These are phyloP conservation scores for Bathybates hornii DNA, from an alignment of 2,113 vertebrate species.

Conservation along the genomic window DNA sequence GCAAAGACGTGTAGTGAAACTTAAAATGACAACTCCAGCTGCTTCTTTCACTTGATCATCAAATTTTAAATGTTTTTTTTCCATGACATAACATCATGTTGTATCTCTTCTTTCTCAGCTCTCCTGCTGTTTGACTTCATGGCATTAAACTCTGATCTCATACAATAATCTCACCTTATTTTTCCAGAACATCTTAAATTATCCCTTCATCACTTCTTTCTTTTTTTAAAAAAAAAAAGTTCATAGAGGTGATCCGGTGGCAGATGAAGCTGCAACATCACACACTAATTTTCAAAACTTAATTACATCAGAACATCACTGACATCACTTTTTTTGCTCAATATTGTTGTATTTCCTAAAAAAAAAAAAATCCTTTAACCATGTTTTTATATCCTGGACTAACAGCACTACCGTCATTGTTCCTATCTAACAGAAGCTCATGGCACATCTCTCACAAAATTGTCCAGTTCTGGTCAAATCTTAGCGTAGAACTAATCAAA, in stretches of 20 bases:
- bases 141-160: background rate
- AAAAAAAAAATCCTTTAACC: background rate
- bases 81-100: background rate
- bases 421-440: background rate
- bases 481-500: background rate
- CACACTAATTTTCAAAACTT: background rate
- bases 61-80: background rate
- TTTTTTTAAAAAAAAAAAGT: fast-evolving
- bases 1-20: background rate
- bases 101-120: background rate
- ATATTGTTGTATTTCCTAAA: background rate
- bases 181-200: background rate
- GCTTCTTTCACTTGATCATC: background rate
- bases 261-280: background rate
- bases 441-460: background rate
- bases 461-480: background rate
- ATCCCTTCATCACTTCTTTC: background rate
- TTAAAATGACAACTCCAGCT: background rate
- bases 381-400: background rate
- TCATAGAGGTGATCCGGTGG: background rate
- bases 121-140: background rate
- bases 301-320: background rate
- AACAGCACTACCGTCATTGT: background rate
- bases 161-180: background rate
- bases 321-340: background rate